Evolutionary conservation across 2,113 vertebrate genomes (phyloP).

Genomic region (Hippoglossus stenolepis): DNA sequence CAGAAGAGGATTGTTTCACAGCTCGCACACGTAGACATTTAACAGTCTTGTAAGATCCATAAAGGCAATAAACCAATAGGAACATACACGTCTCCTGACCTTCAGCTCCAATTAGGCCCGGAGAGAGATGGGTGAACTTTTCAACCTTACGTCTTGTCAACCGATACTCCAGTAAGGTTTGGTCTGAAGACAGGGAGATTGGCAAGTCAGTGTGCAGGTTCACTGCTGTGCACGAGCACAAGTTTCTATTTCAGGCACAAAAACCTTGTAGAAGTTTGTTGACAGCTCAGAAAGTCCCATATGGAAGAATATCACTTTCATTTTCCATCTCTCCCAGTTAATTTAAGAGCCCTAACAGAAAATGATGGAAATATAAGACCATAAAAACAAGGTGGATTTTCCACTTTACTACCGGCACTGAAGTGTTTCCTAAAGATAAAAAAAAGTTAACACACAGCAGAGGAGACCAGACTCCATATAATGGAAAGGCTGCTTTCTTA

Average conservation of each 20-base stretch:
- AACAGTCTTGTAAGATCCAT: conserved; percentile 63
- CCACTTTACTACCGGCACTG: conserved; percentile 6
- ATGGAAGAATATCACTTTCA: conserved; percentile 40
- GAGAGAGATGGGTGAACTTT: conserved; percentile 79
- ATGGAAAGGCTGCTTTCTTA: conserved; percentile 22
- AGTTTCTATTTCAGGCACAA: conserved; percentile 41
- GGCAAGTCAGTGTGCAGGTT: conserved; percentile 63
- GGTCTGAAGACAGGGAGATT: conserved; percentile 55
- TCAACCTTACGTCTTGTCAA: conserved; percentile 75
- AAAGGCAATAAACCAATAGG: conserved; percentile 76
- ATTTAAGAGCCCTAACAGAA: conserved; percentile 49
- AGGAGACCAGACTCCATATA: conserved; percentile 14
- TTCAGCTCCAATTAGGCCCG: conserved; percentile 80
- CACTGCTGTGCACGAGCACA: conserved; percentile 34
- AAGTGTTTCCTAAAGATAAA: conserved; percentile 37
- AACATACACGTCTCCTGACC: conserved; percentile 77
- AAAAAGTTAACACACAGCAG: conserved; percentile 1
- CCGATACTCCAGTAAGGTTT: conserved; percentile 64
- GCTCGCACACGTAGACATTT: conserved; percentile 38
- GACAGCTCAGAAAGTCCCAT: conserved; percentile 31
- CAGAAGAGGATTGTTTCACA: conserved; percentile 33
- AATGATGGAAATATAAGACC: conserved; percentile 45
- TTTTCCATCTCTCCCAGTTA: conserved; percentile 51
- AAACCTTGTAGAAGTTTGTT: conserved; percentile 55
- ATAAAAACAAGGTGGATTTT: conserved; percentile 45